Base-by-base conservation (phyloP, 2,113 vertebrate genomes). In the Rattus rattus region DNA sequence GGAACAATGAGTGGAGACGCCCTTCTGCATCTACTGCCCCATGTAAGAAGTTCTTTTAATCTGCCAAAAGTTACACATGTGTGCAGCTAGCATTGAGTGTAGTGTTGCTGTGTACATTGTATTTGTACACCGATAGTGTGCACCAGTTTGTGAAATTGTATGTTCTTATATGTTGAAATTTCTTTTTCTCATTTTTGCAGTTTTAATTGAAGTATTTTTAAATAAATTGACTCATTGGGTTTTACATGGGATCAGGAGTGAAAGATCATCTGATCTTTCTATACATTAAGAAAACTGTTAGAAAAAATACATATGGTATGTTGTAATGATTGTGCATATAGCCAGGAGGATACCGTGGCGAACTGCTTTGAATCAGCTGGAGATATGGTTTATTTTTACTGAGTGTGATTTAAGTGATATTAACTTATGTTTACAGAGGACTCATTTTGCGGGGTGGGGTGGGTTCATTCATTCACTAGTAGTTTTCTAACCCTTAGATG, bases 1-100 rank as follows among this genome's bases (percentile, higher is more conserved):
- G 99, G 99, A 97, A 99, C 99, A 39, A 99, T 99, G 98, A 99
- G 99, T 49, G 99, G 99, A 49, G 99, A 99, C 52, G 99, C 99
- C 73, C 99, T 99, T 26, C 99, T 99, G 95, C 99, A 99, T 97
- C 99, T 99, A 69, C 98, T 99, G 96, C 99, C 99, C 90, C 99
- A 99, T 26, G 99, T 99, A 98, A 99, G 99, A 87, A 85, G 79
- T 22, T 3, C 54, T 92, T 98, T 63, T 86, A 59, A 52, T 91
- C 7, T 98, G 54, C 24, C 59, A 39, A 84, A 79, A 81, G 47
- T 10, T 22, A 19, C 19, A 73, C 28, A 65, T 36, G 13, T 89
- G 28, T 69, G 65, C 28, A 13, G 30, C 28, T 69, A 88, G 86
- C 86, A 20, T 75, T 39, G 39, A 94, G 24, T 0, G 14, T 30